Percentiles rank a stretch among this genome's conserved stretches.
Evolutionary conservation across 2,797 vertebrate species (phyloP).

Genomic region (Silurus aristotelis): DNA sequence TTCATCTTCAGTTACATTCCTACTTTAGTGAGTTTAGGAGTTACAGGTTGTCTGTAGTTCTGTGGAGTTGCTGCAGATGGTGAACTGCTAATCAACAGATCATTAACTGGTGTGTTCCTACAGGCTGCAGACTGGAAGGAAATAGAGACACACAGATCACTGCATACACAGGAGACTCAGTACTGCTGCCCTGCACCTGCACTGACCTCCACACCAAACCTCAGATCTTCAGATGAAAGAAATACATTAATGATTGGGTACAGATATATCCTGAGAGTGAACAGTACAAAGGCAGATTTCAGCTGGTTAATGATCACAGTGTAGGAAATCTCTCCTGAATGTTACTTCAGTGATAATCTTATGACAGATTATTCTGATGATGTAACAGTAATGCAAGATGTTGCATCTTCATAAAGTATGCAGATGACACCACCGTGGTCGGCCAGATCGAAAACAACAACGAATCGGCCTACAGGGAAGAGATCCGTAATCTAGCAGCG

Average conservation of each 20-base stretch:
- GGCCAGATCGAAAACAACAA: too few relatives aligned
- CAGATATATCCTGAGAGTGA: not conserved
- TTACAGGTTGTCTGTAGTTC: not conserved
- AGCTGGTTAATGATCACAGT: conserved; percentile 1
- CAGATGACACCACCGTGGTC: too few relatives aligned
- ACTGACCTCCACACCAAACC: conserved; percentile 1
- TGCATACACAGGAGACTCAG: not conserved
- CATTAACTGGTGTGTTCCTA: not conserved
- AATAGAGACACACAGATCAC: fast-evolving
- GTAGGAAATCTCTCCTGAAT: conserved; percentile 1
- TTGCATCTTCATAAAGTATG: too few relatives aligned
- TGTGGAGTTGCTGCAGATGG: not conserved
- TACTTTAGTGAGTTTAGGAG: too few relatives aligned
- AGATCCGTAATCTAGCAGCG: too few relatives aligned
- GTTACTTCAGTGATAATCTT: conserved; percentile 6
- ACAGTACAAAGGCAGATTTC: not conserved
- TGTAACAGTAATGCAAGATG: not conserved
- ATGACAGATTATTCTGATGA: not conserved
- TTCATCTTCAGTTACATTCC: too few relatives aligned
- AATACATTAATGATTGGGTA: not conserved
- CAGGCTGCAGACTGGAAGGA: conserved; percentile 13
- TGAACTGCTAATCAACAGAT: not conserved
- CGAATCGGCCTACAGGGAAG: too few relatives aligned
- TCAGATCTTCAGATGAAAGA: not conserved
- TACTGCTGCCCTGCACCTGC: conserved; percentile 32